These are phyloP conservation scores for Leistus spinibarbis DNA, from an alignment of 2,888 invertebrate genomes.

Conservation along the genomic window DNA sequence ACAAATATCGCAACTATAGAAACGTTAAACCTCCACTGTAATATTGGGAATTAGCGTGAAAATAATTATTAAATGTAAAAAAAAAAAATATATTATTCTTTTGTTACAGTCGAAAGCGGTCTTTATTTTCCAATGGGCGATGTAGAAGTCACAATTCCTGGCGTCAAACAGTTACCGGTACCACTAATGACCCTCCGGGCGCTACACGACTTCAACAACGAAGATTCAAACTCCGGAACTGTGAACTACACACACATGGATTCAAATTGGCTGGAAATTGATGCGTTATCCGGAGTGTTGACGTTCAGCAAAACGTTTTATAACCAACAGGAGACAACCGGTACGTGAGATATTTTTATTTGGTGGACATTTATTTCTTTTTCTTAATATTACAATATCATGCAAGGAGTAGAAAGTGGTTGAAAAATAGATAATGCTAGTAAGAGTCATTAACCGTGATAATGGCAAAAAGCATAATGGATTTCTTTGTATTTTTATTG, in stretches of 20 bases:
- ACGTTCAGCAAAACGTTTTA: neutral
- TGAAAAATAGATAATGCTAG: no score
- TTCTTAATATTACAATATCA: no score
- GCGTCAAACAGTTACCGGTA: neutral
- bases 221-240: neutral
- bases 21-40: no score
- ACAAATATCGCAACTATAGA: no score
- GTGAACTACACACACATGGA: conserved; percentile 1
- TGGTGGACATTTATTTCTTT: no score
- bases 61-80: neutral
- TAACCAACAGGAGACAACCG: neutral
- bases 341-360: neutral
- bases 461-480: no score
- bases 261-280: conserved; percentile 3
- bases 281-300: neutral
- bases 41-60: neutral
- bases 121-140: conserved; percentile 16
- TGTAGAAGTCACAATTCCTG: conserved; percentile 7
- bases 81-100: neutral
- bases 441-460: no score
- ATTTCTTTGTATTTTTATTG: no score
- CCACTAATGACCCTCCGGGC: conserved; percentile 6
- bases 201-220: neutral
- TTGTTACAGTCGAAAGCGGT: conserved; percentile 2
- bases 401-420: neutral